Base-by-base conservation (phyloP, 2,113 vertebrate genomes). In the Oxyruncus cristatus region DNA sequence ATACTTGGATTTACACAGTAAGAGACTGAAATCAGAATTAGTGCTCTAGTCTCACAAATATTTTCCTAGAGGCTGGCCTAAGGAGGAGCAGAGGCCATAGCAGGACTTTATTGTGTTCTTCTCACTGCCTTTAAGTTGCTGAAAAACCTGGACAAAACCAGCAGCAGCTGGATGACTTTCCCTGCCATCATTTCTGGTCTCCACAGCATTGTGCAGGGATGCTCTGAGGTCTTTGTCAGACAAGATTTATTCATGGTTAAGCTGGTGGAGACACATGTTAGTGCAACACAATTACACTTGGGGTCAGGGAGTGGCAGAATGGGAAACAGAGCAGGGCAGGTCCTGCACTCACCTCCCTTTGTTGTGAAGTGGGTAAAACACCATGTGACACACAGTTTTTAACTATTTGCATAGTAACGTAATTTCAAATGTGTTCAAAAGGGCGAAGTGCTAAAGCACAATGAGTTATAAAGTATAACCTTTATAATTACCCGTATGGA, bases 241-340 rank as follows among this genome's bases (percentile, higher is more conserved):
- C 0, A 46, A 7, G 12, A n/a, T 13, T 8, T 52, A 12, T 10
- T 44, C 7, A 0, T 5, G 66, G 88, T 39, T 59, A 12, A 65
- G 30, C 22, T 17, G 16, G 14, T 27, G 41, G 27, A 37, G 39
- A 14, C 3, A 18, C 4, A 1, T 0, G 0, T 6, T 24, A 73
- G 27, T 13, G 68, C 27, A 70, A 26, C 49, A 4, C 27, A 8
- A 6, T 24, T 46, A 20, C 17, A 59, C 12, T 0, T 0, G 14
- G 30, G 33, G 9, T 7, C 6, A 3, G 28, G 78, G 19, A 71
- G 42, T 8, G 33, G 4, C 3, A 5, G 21, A 41, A 37, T 4
- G 22, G 66, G 66, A 30, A 73, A 49, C 27, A 22, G 28, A 76
- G 67, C 21, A 33, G 35, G 59, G 62, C 42, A 52, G 17, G 44